Conservation (phyloP, 2,113 vertebrate species). For the Procapra przewalskii region DNA sequence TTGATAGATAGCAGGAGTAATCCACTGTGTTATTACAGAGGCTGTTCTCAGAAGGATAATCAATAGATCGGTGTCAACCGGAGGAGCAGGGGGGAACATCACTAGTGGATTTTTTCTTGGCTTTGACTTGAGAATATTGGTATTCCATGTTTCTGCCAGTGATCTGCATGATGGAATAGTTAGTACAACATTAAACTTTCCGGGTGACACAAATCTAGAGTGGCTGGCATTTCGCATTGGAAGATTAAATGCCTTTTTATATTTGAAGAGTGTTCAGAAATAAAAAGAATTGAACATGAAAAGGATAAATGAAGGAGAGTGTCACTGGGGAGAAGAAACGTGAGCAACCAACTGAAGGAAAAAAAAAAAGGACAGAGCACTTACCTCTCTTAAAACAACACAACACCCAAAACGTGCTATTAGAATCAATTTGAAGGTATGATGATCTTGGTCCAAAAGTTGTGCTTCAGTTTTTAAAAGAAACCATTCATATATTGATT, state of each 20-base stretch:
- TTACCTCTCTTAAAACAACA: background rate
- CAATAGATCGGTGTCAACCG: constrained; percentile 45
- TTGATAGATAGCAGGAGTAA: constrained; percentile 41
- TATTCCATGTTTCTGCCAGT: background rate
- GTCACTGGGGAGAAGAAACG: background rate
- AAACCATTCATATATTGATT: background rate
- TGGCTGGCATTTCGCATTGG: background rate
- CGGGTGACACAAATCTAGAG: constrained; percentile 36
- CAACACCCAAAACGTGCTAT: background rate
- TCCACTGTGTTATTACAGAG: constrained; percentile 36
- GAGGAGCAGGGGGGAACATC: background rate
- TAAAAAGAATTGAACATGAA: constrained; percentile 34
- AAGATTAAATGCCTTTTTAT: constrained; percentile 48
- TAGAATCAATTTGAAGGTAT: background rate
- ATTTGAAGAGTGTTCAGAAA: constrained; percentile 33
- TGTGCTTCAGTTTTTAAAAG: background rate
- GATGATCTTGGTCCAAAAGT: background rate
- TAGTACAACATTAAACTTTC: constrained; percentile 7
- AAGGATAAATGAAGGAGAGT: constrained; percentile 39
- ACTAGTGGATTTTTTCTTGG: constrained; percentile 28
- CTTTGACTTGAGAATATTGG: constrained; percentile 34
- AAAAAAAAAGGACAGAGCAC: background rate
- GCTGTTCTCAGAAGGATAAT: constrained; percentile 48
- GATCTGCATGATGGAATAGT: background rate
- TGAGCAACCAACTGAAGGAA: background rate